Conservation (phyloP, 2,888 invertebrate species). For the Ephialtes manifestator region DNA sequence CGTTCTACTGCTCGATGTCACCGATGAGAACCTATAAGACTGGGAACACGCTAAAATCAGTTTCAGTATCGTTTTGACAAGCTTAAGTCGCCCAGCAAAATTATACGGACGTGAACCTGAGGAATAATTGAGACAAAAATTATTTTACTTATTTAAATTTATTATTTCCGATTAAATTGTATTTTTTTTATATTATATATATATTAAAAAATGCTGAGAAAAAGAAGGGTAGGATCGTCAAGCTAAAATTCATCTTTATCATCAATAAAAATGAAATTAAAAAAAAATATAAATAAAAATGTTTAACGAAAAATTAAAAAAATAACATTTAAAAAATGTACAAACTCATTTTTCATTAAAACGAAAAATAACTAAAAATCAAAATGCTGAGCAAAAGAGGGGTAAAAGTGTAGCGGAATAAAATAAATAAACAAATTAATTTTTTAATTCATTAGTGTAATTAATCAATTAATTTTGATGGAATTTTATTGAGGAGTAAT, state of each 20-base stretch:
- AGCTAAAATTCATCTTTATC: background rate
- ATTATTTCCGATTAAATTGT: background rate
- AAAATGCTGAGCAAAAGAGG: slow-evolving; percentile 73
- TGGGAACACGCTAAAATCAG: slow-evolving; percentile 52
- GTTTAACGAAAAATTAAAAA: background rate
- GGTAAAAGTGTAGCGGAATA: slow-evolving; percentile 24
- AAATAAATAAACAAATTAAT: background rate
- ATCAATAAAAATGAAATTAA: background rate
- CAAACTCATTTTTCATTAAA: background rate
- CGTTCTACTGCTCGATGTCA: slow-evolving; percentile 65
- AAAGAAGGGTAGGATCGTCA: slow-evolving; percentile 75
- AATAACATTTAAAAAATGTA: background rate
- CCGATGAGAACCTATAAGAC: slow-evolving; percentile 57
- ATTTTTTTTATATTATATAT: background rate
- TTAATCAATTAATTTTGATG: background rate
- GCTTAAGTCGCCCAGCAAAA: slow-evolving; percentile 1
- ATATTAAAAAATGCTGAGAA: slow-evolving; percentile 75
- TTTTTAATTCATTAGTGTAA: slow-evolving; percentile 5
- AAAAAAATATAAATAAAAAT: background rate
- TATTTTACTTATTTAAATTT: no score
- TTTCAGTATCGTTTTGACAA: slow-evolving; percentile 59
- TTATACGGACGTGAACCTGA: background rate
- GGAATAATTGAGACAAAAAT: background rate
- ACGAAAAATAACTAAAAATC: background rate
- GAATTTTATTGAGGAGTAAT: slow-evolving; percentile 11